Conservation (phyloP, 2,113 vertebrate species). For the Sinocyclocheilus grahami region DNA sequence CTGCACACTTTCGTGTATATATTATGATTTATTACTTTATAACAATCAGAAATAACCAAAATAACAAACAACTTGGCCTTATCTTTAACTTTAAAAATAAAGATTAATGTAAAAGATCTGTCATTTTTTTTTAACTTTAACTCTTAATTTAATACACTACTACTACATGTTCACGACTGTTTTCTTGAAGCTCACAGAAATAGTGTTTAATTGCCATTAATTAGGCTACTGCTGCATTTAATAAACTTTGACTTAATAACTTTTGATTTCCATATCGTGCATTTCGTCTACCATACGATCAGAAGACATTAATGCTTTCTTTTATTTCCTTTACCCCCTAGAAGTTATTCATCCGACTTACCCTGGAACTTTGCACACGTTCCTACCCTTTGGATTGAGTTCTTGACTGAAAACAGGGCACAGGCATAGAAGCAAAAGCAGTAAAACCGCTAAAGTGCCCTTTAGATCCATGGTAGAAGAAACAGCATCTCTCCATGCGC, state of each 20-base stretch:
- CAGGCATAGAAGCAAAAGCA: constrained; percentile 69
- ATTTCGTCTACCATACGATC: neutral
- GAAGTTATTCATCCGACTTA: constrained; percentile 63
- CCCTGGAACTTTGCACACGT: constrained; percentile 78
- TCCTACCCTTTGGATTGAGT: constrained; percentile 77
- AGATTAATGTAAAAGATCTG: neutral
- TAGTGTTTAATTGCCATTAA: neutral
- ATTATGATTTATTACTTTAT: neutral
- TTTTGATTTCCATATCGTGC: neutral
- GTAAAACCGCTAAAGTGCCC: constrained; percentile 66
- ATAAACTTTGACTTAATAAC: neutral
- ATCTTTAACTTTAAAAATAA: neutral
- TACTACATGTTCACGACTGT: neutral
- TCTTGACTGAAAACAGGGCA: constrained; percentile 72
- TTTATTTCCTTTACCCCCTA: neutral
- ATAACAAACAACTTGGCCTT: too few relatives aligned
- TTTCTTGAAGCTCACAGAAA: neutral
- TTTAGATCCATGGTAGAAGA: constrained; percentile 78
- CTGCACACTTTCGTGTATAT: neutral
- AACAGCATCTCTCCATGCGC: constrained; percentile 77
- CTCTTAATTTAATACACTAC: neutral
- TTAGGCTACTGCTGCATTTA: neutral
- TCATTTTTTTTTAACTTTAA: too few relatives aligned
- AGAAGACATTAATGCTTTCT: neutral
- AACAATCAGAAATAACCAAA: neutral